Percentiles rank a stretch among this genome's conserved stretches.
Evolutionary conservation across 2,888 invertebrate genomes (phyloP).

Genomic region (Cantharis flavilabris): DNA sequence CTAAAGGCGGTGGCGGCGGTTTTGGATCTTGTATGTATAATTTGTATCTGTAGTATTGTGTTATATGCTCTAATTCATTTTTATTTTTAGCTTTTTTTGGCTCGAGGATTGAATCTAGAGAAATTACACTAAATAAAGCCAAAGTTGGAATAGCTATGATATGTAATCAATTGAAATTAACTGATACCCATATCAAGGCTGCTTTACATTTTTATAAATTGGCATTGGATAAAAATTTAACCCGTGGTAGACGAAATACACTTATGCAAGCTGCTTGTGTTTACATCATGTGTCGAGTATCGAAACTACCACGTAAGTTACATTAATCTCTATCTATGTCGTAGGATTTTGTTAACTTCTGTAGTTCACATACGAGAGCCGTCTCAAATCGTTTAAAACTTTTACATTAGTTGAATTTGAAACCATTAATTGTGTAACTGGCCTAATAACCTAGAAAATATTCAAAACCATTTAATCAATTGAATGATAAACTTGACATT

Average conservation of each 20-base stretch:
- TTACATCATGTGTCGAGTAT: constrained; percentile 94
- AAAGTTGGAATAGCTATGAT: constrained; percentile 82
- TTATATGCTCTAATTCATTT: not conserved
- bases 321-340: not conserved
- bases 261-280: constrained; percentile 97
- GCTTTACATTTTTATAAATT: constrained; percentile 94
- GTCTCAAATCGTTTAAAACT: no score
- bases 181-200: constrained; percentile 90
- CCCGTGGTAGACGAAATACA: constrained; percentile 86
- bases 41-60: constrained; percentile 1
- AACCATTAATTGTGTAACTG: no score
- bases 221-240: constrained; percentile 81
- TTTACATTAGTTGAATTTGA: no score
- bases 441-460: no score
- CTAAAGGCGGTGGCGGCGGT: constrained; percentile 80
- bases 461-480: no score
- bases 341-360: no score
- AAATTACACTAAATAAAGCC: constrained; percentile 88
- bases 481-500: no score
- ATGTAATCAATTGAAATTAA: constrained; percentile 85
- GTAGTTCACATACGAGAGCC: no score
- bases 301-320: constrained; percentile 85
- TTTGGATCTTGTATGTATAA: constrained; percentile 69
- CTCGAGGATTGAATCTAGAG: constrained; percentile 86
- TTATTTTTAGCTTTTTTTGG: constrained; percentile 73